phyloP scores from a whole-genome alignment of 2,888 invertebrate genomes.

The Alloplasta piceator region DNA sequence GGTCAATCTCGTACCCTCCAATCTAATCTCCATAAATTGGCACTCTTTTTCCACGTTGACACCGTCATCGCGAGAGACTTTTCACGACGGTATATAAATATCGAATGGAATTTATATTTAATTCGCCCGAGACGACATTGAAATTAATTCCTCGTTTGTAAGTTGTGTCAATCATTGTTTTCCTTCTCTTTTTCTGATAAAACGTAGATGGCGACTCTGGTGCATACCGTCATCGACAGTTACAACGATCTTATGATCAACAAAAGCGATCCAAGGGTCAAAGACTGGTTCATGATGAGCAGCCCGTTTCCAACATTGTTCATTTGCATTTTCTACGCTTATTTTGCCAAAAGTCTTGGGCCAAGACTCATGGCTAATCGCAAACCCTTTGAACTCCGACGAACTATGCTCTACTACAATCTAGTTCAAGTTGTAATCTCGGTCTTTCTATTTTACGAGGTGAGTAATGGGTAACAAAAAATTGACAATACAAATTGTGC shows the following conservation, averaged over 20 bases:
- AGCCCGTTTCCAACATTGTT: conserved; percentile 91
- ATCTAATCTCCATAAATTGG: conserved; percentile 31
- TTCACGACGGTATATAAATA: conserved; percentile 1
- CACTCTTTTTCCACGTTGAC: not conserved
- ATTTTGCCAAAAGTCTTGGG: conserved; percentile 90
- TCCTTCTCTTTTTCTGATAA: too few species aligned
- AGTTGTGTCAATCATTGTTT: too few species aligned
- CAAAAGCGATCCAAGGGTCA: conserved; percentile 92
- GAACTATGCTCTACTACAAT: conserved; percentile 92
- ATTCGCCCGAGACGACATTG: conserved; percentile 5
- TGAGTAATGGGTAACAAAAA: conserved; percentile 74
- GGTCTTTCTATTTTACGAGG: conserved; percentile 90
- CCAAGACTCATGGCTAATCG: conserved; percentile 94
- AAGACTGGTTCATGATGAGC: conserved; percentile 92
- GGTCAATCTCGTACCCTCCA: not conserved
- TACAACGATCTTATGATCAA: conserved; percentile 93
- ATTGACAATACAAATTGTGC: conserved; percentile 9
- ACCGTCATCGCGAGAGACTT: not conserved
- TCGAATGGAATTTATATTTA: not conserved
- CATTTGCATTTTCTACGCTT: conserved; percentile 90
- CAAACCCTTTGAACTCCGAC: conserved; percentile 91
- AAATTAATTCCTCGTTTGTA: conserved; percentile 3
- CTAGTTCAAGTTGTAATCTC: conserved; percentile 92
- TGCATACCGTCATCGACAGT: conserved; percentile 86
- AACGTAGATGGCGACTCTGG: conserved; percentile 86